Evolutionary conservation across 2,797 vertebrate genomes (phyloP).

Genomic region (Fratercula arctica): DNA sequence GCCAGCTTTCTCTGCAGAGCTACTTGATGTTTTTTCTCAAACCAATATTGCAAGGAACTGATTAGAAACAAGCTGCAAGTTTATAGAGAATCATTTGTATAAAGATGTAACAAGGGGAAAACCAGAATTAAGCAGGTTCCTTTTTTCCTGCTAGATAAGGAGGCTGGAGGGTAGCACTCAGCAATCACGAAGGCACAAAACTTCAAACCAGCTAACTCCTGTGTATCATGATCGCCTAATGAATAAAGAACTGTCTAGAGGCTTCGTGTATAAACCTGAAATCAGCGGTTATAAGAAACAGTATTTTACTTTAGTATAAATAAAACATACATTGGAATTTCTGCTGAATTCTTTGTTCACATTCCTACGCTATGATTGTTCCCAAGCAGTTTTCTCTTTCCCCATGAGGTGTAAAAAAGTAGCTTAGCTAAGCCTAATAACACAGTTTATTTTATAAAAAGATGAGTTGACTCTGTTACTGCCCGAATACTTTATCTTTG

Average conservation of each 20-base stretch:
- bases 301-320: neutral
- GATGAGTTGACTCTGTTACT: neutral
- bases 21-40: neutral
- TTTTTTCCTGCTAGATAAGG: neutral
- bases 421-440: slow-evolving; percentile 11
- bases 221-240: neutral
- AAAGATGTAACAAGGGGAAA: neutral
- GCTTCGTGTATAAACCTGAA: neutral
- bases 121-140: neutral
- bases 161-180: neutral
- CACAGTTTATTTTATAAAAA: neutral
- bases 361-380: neutral
- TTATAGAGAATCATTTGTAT: neutral
- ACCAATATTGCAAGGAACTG: neutral
- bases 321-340: neutral
- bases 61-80: slow-evolving; percentile 38
- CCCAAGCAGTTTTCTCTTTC: neutral
- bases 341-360: neutral
- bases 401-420: neutral
- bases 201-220: neutral
- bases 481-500: neutral
- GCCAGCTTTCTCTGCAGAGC: slow-evolving; percentile 7
- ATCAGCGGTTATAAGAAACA: neutral
- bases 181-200: neutral
- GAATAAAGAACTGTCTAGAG: slow-evolving; percentile 22